Evolutionary conservation across 2,797 vertebrate species (phyloP).

Genomic region (Gallinago stenura): DNA sequence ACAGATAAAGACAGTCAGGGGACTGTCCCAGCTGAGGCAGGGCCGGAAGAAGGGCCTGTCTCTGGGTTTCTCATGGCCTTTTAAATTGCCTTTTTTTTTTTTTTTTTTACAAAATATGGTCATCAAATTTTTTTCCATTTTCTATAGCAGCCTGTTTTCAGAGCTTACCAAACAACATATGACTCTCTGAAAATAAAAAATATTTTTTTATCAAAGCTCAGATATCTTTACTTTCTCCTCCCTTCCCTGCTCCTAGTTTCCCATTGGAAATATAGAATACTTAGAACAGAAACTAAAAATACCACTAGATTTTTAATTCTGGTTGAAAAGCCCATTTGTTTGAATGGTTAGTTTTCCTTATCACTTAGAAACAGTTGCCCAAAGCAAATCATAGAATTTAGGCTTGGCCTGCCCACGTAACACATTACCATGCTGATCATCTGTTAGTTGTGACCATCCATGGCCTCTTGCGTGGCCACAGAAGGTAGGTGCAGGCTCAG

Average conservation of each 20-base stretch:
- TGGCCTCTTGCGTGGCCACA: accelerated
- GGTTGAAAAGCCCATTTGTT: not conserved
- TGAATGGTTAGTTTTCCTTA: not conserved
- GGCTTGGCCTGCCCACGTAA: not conserved
- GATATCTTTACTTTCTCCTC: not conserved
- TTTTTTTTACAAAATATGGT: not conserved
- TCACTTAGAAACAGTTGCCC: not conserved
- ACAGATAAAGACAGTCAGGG: not conserved
- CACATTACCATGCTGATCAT: not conserved
- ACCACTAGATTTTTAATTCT: not conserved
- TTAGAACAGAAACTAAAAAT: not conserved
- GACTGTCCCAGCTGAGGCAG: not conserved
- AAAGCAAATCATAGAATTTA: not conserved
- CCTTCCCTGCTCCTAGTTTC: not conserved
- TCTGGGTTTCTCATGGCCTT: not conserved
- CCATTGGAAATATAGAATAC: not conserved
- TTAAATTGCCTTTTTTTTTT: not conserved
- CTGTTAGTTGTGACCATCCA: not conserved
- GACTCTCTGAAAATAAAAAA: not conserved
- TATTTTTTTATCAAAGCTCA: not conserved
- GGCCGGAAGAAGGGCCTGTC: not conserved
- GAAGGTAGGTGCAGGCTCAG: not conserved
- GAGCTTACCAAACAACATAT: not conserved
- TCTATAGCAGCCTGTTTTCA: not conserved
- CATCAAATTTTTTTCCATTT: not conserved